Evolutionary conservation across 1,140 invertebrate species (phyloP).

Genomic region (Colletes latitarsis): DNA sequence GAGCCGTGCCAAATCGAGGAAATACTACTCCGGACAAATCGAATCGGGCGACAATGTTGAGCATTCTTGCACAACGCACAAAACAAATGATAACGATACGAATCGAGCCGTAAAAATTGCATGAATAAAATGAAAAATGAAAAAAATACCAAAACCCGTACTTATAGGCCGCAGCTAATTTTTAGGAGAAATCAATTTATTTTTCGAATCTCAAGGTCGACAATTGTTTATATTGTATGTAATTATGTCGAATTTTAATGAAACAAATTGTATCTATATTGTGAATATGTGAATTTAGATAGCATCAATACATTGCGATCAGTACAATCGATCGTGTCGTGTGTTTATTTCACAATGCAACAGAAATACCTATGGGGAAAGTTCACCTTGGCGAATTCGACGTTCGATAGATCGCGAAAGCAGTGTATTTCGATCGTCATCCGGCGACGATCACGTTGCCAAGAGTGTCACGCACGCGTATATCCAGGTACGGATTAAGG

Average conservation of each 20-base stretch:
- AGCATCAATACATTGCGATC: slow-evolving; percentile 49
- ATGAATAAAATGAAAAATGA: neutral
- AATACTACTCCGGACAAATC: neutral
- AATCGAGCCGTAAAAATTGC: neutral
- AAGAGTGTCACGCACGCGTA: neutral
- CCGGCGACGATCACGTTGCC: neutral
- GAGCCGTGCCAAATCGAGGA: slow-evolving; percentile 43
- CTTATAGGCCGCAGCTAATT: neutral
- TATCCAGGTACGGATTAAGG: too few species aligned
- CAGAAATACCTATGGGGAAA: neutral
- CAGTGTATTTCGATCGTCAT: neutral
- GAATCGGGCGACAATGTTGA: neutral
- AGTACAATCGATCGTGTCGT: slow-evolving; percentile 24
- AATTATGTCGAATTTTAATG: slow-evolving; percentile 16
- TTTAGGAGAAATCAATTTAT: slow-evolving; percentile 17
- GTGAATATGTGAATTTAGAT: slow-evolving; percentile 63
- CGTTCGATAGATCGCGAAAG: neutral
- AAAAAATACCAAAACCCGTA: neutral
- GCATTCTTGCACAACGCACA: neutral
- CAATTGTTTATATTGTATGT: slow-evolving; percentile 56
- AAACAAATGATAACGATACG: neutral
- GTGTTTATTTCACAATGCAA: slow-evolving; percentile 26
- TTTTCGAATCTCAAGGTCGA: slow-evolving; percentile 49
- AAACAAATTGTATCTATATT: slow-evolving; percentile 61
- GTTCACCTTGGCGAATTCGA: neutral